These are phyloP conservation scores for Addax nasomaculatus DNA, from an alignment of 2,113 vertebrate species.

Conservation along the genomic window DNA sequence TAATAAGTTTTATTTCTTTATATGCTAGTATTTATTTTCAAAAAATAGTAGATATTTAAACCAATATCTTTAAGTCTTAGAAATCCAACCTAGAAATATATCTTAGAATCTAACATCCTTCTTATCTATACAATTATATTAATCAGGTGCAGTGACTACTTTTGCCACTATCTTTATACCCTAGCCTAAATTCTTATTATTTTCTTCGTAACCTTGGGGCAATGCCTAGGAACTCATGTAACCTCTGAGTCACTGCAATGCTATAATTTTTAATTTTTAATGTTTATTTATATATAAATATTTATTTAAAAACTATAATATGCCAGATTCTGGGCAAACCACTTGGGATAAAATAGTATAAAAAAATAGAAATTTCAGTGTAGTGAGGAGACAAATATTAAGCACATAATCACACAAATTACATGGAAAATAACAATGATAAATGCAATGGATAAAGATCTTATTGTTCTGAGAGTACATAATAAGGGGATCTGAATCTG, in stretches of 20 bases:
- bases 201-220: background rate
- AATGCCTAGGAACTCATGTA: background rate
- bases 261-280: background rate
- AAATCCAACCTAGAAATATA: background rate
- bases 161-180: background rate
- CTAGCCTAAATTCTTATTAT: background rate
- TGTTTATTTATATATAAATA: background rate
- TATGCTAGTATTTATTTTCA: background rate
- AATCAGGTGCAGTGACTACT: background rate
- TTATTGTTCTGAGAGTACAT: background rate
- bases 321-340: background rate
- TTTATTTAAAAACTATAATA: background rate
- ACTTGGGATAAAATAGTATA: background rate
- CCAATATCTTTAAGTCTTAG: background rate
- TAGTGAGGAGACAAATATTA: background rate
- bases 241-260: background rate
- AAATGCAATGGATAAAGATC: background rate
- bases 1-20: constrained; percentile 5
- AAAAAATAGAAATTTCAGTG: background rate
- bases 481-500: background rate
- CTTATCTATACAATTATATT: background rate
- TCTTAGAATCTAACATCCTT: background rate
- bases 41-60: background rate
- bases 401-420: background rate
- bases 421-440: background rate